Evolutionary conservation across 1,140 invertebrate genomes (phyloP).

Genomic region (Drosophila paulistorum): DNA sequence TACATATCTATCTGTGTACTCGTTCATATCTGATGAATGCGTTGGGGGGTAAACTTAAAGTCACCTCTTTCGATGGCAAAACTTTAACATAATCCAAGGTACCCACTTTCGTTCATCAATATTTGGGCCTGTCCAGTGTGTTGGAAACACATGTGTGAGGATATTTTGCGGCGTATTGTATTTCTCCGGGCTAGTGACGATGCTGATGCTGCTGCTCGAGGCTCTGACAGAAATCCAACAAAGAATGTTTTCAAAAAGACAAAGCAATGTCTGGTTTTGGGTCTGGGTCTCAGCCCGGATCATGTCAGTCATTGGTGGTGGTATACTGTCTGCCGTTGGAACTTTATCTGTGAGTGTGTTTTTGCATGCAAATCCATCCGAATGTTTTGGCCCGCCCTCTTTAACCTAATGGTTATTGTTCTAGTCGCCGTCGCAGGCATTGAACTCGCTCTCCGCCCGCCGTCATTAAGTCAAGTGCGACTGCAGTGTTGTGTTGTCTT

Average conservation of each 20-base stretch:
- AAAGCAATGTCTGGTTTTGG: constrained; percentile 8
- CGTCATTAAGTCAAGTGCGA: constrained; percentile 48
- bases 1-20: not conserved
- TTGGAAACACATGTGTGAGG: not conserved
- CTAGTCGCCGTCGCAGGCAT: constrained; percentile 20
- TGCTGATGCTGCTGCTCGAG: not conserved
- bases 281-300: constrained; percentile 17
- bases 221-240: not conserved
- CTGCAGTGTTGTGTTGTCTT: constrained; percentile 17
- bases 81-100: no score
- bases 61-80: not conserved
- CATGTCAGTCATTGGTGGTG: constrained; percentile 3
- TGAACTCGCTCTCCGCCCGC: constrained; percentile 38
- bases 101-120: not conserved
- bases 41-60: no score
- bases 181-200: constrained; percentile 5
- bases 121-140: not conserved
- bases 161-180: not conserved
- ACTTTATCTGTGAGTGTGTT: constrained; percentile 24
- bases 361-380: constrained; percentile 45
- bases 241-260: not conserved
- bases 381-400: not conserved
- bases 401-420: constrained; percentile 21
- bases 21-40: not conserved
- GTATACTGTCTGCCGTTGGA: not conserved